These are phyloP conservation scores for Leucopternis melanops DNA, from an alignment of 2,113 vertebrate species.

Conservation along the genomic window DNA sequence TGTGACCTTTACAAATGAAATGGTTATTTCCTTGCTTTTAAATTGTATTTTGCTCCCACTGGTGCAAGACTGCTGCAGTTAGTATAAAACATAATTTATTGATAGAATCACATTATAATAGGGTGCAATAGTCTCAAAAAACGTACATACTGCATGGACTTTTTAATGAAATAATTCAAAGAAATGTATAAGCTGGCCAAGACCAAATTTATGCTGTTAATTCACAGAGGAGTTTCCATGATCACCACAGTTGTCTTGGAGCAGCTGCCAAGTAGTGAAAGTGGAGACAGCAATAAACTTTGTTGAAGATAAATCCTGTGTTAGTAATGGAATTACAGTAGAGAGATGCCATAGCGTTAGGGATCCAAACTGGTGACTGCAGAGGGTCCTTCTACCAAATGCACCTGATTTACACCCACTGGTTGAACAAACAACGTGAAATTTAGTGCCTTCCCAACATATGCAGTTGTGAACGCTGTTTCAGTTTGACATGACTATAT, in stretches of 20 bases:
- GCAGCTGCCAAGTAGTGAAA: neutral
- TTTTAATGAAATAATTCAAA: conserved; percentile 19
- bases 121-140: neutral
- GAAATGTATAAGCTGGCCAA: neutral
- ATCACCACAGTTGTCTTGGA: neutral
- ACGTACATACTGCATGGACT: neutral
- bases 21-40: conserved; percentile 37
- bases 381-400: neutral
- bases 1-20: conserved; percentile 52
- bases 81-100: conserved; percentile 37
- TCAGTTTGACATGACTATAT: neutral
- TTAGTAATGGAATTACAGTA: neutral
- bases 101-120: neutral
- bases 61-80: neutral
- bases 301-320: neutral
- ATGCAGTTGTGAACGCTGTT: neutral
- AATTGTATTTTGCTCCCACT: conserved; percentile 15
- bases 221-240: neutral
- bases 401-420: neutral
- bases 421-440: neutral
- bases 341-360: neutral
- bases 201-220: neutral
- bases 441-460: neutral
- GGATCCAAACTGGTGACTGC: neutral
- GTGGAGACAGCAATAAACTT: neutral